These are phyloP conservation scores for Orthonyx spaldingii DNA, from an alignment of 2,113 vertebrate species.

Conservation along the genomic window DNA sequence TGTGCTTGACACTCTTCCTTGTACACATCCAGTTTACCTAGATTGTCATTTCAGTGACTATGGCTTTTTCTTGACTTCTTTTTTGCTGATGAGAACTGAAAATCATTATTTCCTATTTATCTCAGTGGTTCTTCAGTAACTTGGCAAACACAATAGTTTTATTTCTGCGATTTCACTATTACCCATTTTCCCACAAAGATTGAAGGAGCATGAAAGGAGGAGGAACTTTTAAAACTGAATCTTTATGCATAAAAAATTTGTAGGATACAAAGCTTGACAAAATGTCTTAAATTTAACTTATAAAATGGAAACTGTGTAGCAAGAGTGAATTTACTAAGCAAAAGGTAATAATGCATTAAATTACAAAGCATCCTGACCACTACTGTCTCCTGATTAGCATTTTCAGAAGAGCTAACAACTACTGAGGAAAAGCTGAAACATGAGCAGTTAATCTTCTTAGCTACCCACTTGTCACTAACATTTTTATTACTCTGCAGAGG, in stretches of 20 bases:
- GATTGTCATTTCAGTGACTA: neutral
- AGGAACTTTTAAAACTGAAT: neutral
- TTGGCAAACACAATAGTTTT: neutral
- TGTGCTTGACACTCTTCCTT: neutral
- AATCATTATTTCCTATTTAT: neutral
- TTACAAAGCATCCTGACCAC: neutral
- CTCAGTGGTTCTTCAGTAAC: neutral
- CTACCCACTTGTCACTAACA: neutral
- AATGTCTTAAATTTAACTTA: neutral
- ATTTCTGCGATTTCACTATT: neutral
- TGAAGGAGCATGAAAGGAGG: neutral
- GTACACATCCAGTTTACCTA: neutral
- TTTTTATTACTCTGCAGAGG: neutral
- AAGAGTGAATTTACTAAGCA: neutral
- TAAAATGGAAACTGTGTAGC: neutral
- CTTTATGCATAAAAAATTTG: neutral
- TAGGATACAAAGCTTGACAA: neutral
- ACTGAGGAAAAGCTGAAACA: neutral
- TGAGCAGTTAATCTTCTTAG: neutral
- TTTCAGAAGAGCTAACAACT: neutral
- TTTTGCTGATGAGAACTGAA: neutral
- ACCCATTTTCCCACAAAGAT: neutral
- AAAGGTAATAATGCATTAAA: neutral
- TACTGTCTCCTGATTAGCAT: neutral
- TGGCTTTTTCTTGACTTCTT: neutral